These are phyloP conservation scores for Plecturocebus donacophilus DNA, from an alignment of 2,113 vertebrate genomes.

Conservation along the genomic window DNA sequence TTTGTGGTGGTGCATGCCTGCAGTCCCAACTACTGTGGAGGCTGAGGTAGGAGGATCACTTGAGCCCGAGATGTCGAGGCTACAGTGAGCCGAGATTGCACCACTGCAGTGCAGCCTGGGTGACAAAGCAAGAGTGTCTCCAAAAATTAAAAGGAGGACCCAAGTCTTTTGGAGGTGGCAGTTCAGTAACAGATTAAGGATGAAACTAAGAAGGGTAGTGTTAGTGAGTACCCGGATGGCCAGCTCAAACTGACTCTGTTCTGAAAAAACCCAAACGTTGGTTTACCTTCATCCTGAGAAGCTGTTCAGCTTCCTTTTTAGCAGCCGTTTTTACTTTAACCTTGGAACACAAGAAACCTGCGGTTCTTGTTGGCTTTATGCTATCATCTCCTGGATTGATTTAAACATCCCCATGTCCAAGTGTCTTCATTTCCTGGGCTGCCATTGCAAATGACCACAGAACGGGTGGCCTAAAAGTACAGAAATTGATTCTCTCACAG, in stretches of 20 bases:
- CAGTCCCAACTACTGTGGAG: too few species aligned
- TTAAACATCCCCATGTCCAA: too few species aligned
- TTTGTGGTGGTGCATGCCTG: too few species aligned
- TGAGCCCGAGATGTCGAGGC: too few species aligned
- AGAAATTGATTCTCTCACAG: not conserved
- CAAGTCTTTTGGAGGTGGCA: not conserved
- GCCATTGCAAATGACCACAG: not conserved
- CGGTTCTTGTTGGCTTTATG: not conserved
- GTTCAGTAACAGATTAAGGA: too few species aligned
- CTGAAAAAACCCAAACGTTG: not conserved
- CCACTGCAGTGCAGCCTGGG: too few species aligned
- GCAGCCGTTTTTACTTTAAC: too few species aligned
- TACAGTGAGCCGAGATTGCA: too few species aligned
- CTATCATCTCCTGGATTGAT: not conserved
- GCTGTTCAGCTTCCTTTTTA: not conserved
- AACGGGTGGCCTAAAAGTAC: not conserved
- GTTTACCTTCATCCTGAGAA: not conserved
- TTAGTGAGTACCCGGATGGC: not conserved
- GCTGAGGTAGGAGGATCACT: too few species aligned
- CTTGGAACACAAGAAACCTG: not conserved
- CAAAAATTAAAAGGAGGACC: not conserved
- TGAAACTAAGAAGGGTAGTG: accelerated
- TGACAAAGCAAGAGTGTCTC: too few species aligned
- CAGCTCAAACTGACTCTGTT: not conserved
- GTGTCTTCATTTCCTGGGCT: not conserved